These are phyloP conservation scores for Australoheros facetus DNA, from an alignment of 2,797 vertebrate species.

Conservation along the genomic window DNA sequence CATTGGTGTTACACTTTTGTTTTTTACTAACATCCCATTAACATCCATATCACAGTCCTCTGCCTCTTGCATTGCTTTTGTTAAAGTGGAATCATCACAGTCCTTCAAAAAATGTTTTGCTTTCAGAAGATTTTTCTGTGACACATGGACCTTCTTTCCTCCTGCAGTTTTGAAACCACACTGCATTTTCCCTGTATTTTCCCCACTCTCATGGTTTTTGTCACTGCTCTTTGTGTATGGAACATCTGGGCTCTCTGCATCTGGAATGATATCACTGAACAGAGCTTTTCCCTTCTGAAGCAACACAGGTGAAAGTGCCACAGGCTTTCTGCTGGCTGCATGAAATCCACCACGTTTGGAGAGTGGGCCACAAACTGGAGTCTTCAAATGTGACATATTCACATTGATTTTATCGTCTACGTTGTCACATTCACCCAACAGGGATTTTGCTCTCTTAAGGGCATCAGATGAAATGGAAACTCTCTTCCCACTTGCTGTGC, in stretches of 20 bases:
- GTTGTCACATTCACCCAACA: constrained; percentile 54
- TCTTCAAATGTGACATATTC: constrained; percentile 1
- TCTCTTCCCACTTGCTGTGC: constrained; percentile 81
- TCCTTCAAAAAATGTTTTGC: constrained; percentile 36
- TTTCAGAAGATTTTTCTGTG: constrained; percentile 34
- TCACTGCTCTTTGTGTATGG: not conserved
- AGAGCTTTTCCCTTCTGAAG: constrained; percentile 79
- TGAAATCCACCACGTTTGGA: constrained; percentile 61
- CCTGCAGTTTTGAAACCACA: constrained; percentile 47
- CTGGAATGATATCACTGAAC: constrained; percentile 74
- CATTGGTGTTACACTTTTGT: not conserved
- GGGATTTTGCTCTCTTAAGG: constrained; percentile 80
- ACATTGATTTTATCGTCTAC: not conserved
- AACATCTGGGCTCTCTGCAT: constrained; percentile 12
- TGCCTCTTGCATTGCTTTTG: constrained; percentile 28
- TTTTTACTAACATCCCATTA: not conserved
- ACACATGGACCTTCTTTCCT: constrained; percentile 15
- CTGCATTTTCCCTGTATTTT: constrained; percentile 2
- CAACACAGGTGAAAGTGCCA: constrained; percentile 79
- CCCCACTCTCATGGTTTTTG: not conserved
- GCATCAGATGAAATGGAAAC: constrained; percentile 81
- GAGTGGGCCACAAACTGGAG: not conserved
- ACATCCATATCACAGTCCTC: constrained; percentile 26
- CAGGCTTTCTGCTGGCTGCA: constrained; percentile 82
- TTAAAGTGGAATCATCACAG: constrained; percentile 33